phyloP scores from a whole-genome alignment of 1,140 invertebrate species.

The Leptinotarsa undecemlineata region DNA sequence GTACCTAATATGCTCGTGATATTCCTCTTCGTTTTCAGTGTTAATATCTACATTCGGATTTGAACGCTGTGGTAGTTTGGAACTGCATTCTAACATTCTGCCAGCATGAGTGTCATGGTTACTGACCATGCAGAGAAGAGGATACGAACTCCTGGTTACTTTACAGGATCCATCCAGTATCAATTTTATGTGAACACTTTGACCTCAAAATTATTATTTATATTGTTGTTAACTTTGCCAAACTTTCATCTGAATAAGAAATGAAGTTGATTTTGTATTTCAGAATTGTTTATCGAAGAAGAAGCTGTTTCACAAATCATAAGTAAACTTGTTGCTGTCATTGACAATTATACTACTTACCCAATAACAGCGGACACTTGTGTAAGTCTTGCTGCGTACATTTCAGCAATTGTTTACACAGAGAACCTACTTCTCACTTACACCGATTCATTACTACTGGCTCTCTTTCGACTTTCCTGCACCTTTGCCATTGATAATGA shows the following conservation, averaged over 20 bases:
- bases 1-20: no score
- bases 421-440: conserved; percentile 49
- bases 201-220: background rate
- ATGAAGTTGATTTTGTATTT: conserved; percentile 36
- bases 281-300: conserved; percentile 60
- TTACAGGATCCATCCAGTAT: background rate
- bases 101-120: no score
- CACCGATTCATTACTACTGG: conserved; percentile 54
- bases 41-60: no score
- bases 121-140: no score
- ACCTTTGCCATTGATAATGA: conserved; percentile 48
- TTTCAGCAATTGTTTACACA: conserved; percentile 57
- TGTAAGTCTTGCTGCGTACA: conserved; percentile 58
- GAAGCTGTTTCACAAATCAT: conserved; percentile 59
- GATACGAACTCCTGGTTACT: no score
- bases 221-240: conserved; percentile 21
- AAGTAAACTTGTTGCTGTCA: conserved; percentile 51
- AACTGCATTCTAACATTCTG: no score
- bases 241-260: no score
- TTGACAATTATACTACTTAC: conserved; percentile 43
- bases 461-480: conserved; percentile 57
- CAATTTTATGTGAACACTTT: background rate
- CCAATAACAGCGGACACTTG: conserved; percentile 56
- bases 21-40: no score
- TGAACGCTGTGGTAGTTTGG: no score